Evolutionary conservation across 2,797 vertebrate genomes (phyloP).

Genomic region (Morelia viridis): DNA sequence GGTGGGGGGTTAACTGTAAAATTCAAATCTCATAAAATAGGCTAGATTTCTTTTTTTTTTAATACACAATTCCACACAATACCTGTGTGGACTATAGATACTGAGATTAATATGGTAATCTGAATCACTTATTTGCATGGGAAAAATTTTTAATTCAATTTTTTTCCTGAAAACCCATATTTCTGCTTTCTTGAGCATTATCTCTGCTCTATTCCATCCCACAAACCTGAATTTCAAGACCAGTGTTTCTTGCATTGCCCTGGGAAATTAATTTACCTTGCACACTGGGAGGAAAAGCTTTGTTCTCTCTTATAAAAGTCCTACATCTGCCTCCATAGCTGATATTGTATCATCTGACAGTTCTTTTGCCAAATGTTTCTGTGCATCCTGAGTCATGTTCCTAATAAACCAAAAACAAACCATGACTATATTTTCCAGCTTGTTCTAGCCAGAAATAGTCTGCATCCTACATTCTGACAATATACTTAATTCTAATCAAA

Average conservation of each 20-base stretch:
- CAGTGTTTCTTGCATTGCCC: background rate
- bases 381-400: background rate
- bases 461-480: background rate
- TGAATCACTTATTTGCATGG: background rate
- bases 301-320: background rate
- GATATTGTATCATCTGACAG: background rate
- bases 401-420: background rate
- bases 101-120: background rate
- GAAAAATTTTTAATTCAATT: background rate
- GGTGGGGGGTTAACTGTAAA: background rate
- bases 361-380: background rate
- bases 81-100: background rate
- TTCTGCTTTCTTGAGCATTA: background rate
- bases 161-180: background rate
- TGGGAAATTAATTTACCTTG: background rate
- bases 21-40: background rate
- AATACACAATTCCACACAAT: background rate
- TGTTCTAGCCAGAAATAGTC: background rate
- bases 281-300: background rate
- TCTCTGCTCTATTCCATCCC: background rate
- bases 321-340: background rate
- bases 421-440: background rate
- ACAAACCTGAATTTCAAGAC: background rate
- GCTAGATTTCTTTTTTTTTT: background rate
- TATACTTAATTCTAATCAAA: background rate